Base-by-base conservation (phyloP, 2,797 vertebrate species). In the Triplophysa bombifrons region DNA sequence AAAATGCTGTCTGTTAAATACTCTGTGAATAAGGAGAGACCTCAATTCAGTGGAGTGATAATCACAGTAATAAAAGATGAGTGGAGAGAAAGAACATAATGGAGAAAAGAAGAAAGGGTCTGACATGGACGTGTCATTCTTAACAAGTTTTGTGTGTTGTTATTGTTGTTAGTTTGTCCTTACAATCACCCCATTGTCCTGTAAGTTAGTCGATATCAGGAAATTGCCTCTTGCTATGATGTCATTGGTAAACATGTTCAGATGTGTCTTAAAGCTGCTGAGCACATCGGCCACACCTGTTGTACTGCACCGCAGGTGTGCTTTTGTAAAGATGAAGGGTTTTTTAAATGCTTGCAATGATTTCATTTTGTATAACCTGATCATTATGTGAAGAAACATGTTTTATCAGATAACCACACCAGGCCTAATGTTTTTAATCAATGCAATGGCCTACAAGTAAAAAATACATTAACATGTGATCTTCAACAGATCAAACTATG, bases 241-340 rank as follows among this genome's bases (percentile, higher is more conserved):
- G 67, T 83, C 81, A 79, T 85, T 30, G 46, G 53, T 27, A 83
- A 70, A 76, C 78, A 69, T 65, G 84, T 76, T 81, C 12, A 64
- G 75, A 78, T 80, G 65, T 74, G 81, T 60, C 58, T 72, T 67
- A 44, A 50, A 63, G 74, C 25, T 16, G 38, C 19, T 38, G 66
- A 75, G 66, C 66, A 12, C 69, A 46, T 27, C 3, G 73, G 72
- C 67, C 78, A 76, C 81, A 67, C 84, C 84, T 72, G 72, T 56
- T 60, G 20, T 58, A 51, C 73, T 70, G 51, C 60, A 68, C 61
- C 27, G 22, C 74, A 83, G 71, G 79, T 80, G 81, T 53, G 61
- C 72, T 73, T 60, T 83, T 85, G 82, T 76, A 8, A 50, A 8
- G 76, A 74, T 70, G 71, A 78, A 78, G 81, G 64, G 64, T 60